phyloP scores from a whole-genome alignment of 2,113 vertebrate genomes.

The Microcebus ravelobensis region DNA sequence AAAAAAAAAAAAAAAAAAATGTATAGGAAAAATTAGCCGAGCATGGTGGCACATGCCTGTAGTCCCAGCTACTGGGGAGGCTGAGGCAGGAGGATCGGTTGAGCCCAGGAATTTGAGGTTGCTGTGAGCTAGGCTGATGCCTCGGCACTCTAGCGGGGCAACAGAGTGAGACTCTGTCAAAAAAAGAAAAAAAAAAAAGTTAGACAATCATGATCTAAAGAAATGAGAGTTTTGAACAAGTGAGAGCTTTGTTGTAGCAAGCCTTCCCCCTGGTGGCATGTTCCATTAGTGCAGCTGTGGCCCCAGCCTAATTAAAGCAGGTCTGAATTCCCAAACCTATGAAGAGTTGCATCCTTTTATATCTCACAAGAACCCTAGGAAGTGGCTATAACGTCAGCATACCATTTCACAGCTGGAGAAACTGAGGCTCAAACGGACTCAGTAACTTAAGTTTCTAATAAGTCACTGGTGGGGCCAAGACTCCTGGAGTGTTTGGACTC shows the following conservation, averaged over 20 bases:
- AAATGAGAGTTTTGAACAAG: background rate
- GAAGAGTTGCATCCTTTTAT: background rate
- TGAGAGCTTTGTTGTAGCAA: background rate
- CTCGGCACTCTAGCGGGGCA: too few species aligned
- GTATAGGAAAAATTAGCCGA: too few species aligned
- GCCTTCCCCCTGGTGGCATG: constrained; percentile 49
- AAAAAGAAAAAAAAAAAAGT: background rate
- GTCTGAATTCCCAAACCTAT: background rate
- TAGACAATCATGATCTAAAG: background rate
- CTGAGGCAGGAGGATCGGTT: too few species aligned
- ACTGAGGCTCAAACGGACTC: background rate
- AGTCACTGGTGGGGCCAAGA: background rate
- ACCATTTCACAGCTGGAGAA: constrained; percentile 2
- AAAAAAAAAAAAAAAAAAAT: too few species aligned
- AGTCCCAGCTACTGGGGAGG: too few species aligned
- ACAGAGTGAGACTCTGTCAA: too few species aligned
- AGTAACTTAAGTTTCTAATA: background rate
- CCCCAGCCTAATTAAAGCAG: background rate
- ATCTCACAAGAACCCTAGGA: background rate
- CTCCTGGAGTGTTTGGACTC: background rate
- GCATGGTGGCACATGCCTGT: too few species aligned
- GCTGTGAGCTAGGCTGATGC: too few species aligned
- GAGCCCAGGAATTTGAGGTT: too few species aligned
- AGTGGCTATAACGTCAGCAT: background rate
- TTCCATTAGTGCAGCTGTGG: background rate